Conservation (phyloP, 2,113 vertebrate species). For the Rattus rattus region DNA sequence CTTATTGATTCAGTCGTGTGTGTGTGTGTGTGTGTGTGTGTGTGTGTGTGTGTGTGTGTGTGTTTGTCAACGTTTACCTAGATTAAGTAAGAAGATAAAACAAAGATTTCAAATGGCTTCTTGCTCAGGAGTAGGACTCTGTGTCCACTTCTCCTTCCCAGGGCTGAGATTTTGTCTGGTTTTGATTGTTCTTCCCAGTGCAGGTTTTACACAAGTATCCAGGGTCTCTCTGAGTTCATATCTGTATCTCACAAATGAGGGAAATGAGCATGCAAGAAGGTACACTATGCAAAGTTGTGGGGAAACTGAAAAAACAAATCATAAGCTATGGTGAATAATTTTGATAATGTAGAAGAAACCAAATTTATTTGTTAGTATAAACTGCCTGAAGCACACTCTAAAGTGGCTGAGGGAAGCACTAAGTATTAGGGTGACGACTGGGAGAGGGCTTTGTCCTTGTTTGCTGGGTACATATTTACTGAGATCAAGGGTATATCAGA, state of each 20-base stretch:
- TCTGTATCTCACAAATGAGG: background rate
- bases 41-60: background rate
- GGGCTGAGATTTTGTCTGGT: background rate
- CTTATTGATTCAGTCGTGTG: background rate
- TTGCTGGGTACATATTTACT: constrained; percentile 35
- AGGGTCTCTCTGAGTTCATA: background rate
- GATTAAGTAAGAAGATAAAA: background rate
- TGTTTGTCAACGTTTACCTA: background rate
- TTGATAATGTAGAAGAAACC: background rate
- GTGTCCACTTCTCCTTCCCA: background rate
- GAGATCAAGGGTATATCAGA: background rate
- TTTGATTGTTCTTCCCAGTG: background rate
- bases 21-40: no score
- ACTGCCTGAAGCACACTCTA: background rate
- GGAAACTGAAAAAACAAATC: background rate
- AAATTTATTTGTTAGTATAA: background rate
- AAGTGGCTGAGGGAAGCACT: background rate
- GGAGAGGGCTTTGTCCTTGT: background rate
- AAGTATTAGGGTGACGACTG: background rate
- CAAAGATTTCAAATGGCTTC: background rate
- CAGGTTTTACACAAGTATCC: background rate
- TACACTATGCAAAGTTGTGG: no score
- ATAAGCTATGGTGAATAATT: background rate
- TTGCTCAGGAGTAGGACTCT: background rate
- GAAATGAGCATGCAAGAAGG: background rate